These are phyloP conservation scores for Lithobates sylvaticus DNA, from an alignment of 2,797 vertebrate species.

Conservation along the genomic window DNA sequence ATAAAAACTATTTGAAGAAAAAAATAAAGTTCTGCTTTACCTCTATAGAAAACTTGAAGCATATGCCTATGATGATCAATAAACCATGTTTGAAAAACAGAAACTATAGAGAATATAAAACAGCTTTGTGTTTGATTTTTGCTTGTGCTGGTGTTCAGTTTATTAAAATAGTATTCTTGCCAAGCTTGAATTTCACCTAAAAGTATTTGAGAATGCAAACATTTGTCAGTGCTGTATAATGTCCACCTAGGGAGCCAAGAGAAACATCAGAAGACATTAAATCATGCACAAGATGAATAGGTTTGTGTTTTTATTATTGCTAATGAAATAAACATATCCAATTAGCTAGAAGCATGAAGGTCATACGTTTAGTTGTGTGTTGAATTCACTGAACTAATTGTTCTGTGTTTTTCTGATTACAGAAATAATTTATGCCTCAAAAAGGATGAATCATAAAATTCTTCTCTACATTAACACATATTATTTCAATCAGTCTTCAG, in stretches of 20 bases:
- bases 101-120: background rate
- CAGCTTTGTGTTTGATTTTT: background rate
- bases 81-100: background rate
- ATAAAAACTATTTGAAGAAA: no score
- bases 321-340: constrained; percentile 57
- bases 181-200: constrained; percentile 29
- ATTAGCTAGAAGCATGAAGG: constrained; percentile 55
- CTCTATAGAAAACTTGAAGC: background rate
- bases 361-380: background rate
- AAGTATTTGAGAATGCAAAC: constrained; percentile 2
- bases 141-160: background rate
- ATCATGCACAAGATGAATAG: constrained; percentile 40
- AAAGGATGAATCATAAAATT: constrained; percentile 34
- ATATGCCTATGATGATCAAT: background rate
- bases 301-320: constrained; percentile 31
- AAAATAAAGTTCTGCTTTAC: background rate
- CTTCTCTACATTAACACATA: constrained; percentile 23
- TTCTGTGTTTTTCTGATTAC: constrained; percentile 39
- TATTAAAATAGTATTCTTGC: background rate
- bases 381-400: constrained; percentile 32
- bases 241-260: background rate
- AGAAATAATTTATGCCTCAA: constrained; percentile 38
- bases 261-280: constrained; percentile 19
- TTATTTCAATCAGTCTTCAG: background rate
- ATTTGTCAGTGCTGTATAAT: constrained; percentile 17